Conservation (phyloP, 2,113 vertebrate genomes). For the Coryphaenoides rupestris region DNA sequence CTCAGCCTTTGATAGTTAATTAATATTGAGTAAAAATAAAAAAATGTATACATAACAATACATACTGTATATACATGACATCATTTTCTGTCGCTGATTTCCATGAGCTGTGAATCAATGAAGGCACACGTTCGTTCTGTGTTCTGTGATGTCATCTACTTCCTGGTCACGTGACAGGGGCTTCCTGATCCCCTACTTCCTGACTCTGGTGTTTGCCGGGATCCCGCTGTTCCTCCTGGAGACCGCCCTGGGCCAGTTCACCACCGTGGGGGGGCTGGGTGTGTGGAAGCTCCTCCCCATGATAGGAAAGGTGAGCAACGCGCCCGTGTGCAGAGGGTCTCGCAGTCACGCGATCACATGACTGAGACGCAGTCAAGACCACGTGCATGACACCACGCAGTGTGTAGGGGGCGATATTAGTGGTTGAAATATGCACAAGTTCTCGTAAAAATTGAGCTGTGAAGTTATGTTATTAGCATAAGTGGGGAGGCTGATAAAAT, state of each 20-base stretch:
- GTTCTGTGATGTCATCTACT: neutral
- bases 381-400: too few relatives aligned
- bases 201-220: constrained; percentile 87
- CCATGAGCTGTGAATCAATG: too few relatives aligned
- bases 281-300: constrained; percentile 89
- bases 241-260: constrained; percentile 85
- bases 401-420: too few relatives aligned
- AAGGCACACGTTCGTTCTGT: too few relatives aligned
- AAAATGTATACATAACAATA: neutral
- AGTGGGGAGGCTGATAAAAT: too few relatives aligned
- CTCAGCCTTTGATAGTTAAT: neutral
- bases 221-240: constrained; percentile 89
- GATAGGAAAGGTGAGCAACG: constrained; percentile 94
- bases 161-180: constrained; percentile 66
- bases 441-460: too few relatives aligned
- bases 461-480: too few relatives aligned
- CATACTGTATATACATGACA: neutral
- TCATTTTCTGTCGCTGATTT: too few relatives aligned
- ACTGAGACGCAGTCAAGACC: too few relatives aligned
- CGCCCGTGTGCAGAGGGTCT: neutral
- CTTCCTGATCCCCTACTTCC: constrained; percentile 89
- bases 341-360: neutral
- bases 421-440: too few relatives aligned
- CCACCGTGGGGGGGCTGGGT: constrained; percentile 82
- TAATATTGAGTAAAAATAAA: neutral